Percentiles rank a stretch among this genome's conserved stretches.
phyloP scores from a whole-genome alignment of 1,140 invertebrate genomes.

The Temnothorax nylanderi region DNA sequence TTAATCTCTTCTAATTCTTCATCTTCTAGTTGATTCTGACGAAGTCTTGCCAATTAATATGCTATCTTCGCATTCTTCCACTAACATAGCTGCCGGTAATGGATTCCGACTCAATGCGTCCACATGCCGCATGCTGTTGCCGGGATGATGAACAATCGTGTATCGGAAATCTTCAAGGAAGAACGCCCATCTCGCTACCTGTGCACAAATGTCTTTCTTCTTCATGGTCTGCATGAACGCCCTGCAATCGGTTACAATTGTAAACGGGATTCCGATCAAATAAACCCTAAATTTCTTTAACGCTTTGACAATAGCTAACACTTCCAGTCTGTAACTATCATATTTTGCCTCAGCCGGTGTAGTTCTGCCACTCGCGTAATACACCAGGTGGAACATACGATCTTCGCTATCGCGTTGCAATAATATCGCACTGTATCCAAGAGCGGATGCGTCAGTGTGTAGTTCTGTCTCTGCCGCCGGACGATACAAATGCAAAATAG shows the following conservation, averaged over 20 bases:
- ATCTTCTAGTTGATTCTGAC: background rate
- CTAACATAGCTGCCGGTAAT: background rate
- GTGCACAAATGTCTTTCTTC: background rate
- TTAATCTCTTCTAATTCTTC: background rate
- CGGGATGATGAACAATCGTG: too few relatives aligned
- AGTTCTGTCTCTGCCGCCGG: background rate
- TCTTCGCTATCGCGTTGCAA: constrained; percentile 1
- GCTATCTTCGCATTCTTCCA: background rate
- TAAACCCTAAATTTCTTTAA: constrained; percentile 19
- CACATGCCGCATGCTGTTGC: background rate
- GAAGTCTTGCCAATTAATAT: background rate
- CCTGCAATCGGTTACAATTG: background rate
- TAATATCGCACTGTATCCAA: background rate
- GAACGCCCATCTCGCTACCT: too few relatives aligned
- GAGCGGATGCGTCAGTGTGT: background rate
- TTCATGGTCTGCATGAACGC: too few relatives aligned
- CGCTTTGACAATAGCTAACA: background rate
- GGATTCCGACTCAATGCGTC: too few relatives aligned
- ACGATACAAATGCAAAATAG: background rate
- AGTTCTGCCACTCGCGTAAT: background rate
- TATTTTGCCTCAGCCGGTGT: background rate
- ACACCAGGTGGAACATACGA: background rate
- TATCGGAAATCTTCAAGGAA: too few relatives aligned
- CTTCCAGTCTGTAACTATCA: constrained; percentile 2
- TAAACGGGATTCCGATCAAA: background rate